Conservation (phyloP, 2,113 vertebrate genomes). For the Syngnathus typhle region DNA sequence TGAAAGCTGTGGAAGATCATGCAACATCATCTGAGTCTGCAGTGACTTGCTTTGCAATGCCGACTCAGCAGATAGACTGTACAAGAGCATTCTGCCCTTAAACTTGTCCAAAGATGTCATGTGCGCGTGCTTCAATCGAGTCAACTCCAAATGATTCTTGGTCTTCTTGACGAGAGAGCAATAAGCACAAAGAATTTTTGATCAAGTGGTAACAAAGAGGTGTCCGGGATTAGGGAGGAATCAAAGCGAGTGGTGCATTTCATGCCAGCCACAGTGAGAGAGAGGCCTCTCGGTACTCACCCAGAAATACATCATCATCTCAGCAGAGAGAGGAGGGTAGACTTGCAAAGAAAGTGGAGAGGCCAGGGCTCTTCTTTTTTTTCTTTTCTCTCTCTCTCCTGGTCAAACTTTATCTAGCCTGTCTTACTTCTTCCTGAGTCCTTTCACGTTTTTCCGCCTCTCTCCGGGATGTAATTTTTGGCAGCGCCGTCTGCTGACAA, state of each 20-base stretch:
- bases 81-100: background rate
- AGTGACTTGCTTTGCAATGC: background rate
- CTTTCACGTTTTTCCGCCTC: slow-evolving; percentile 7
- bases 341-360: slow-evolving; percentile 32
- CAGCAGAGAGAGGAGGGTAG: slow-evolving; percentile 30
- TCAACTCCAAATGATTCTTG: too few species aligned
- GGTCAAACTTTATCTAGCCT: slow-evolving; percentile 16
- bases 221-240: background rate
- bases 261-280: background rate
- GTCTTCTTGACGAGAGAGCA: background rate
- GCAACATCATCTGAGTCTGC: background rate
- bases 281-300: slow-evolving; percentile 50
- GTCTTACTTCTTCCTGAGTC: slow-evolving; percentile 18
- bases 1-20: background rate
- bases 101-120: too few species aligned
- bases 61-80: background rate
- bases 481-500: slow-evolving; percentile 12
- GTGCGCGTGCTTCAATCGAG: too few species aligned
- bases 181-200: background rate
- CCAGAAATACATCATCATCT: slow-evolving; percentile 67
- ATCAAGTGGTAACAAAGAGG: slow-evolving; percentile 1
- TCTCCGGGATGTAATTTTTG: slow-evolving; percentile 2
- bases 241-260: background rate
- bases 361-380: slow-evolving; percentile 32
- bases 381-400: slow-evolving; percentile 8